Evolutionary conservation across 1,140 invertebrate species (phyloP).

Genomic region (Cylas formicarius): DNA sequence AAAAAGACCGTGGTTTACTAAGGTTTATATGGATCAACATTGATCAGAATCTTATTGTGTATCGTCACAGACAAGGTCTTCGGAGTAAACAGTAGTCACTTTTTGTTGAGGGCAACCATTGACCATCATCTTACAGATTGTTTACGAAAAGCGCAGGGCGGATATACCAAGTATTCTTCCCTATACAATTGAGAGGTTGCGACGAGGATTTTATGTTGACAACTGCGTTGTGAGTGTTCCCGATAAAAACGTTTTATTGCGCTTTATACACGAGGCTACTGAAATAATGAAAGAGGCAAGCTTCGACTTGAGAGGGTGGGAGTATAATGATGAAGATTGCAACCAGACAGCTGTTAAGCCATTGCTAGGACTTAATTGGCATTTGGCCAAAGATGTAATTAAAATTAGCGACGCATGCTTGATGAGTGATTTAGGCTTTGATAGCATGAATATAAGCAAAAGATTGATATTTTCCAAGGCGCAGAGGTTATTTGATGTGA

Average conservation of each 20-base stretch:
- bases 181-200: too few relatives aligned
- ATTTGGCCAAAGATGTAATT: conserved; percentile 1
- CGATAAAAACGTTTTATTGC: conserved; percentile 27
- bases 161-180: neutral
- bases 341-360: neutral
- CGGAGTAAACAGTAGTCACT: conserved; percentile 35
- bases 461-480: conserved; percentile 9
- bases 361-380: conserved; percentile 5
- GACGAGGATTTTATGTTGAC: too few relatives aligned
- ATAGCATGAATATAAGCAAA: conserved; percentile 3
- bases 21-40: conserved; percentile 31
- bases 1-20: conserved; percentile 29
- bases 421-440: neutral
- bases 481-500: conserved; percentile 7
- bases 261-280: conserved; percentile 18
- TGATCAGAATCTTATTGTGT: conserved; percentile 14
- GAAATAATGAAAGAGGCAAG: conserved; percentile 18
- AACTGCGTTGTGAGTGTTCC: too few relatives aligned
- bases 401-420: conserved; percentile 1
- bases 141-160: neutral
- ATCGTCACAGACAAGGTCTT: conserved; percentile 30
- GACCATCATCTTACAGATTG: conserved; percentile 10
- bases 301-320: conserved; percentile 32
- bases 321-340: neutral
- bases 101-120: conserved; percentile 35